A percentile compares a stretch with the other conserved stretches of the same genome.
Conservation (phyloP, 2,797 vertebrate genomes). For the Acridotheres tristis region DNA sequence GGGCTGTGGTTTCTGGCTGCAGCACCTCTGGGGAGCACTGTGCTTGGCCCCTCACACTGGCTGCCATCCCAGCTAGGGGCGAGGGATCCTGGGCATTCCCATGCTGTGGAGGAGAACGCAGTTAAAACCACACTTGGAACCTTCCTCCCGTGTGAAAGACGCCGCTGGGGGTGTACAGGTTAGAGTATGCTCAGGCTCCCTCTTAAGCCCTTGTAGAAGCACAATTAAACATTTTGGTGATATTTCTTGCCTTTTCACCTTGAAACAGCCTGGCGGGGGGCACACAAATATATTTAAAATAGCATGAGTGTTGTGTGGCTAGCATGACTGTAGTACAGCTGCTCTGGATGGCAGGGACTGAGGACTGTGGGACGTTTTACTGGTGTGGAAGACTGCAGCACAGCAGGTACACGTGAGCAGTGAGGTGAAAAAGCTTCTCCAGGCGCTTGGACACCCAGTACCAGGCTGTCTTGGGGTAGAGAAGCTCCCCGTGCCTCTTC, state of each 20-base stretch:
- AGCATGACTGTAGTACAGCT: background rate
- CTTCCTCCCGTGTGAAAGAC: background rate
- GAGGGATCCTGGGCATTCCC: background rate
- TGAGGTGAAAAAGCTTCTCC: background rate
- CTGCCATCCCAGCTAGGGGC: background rate
- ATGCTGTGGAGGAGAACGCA: background rate
- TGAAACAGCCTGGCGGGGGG: accelerated
- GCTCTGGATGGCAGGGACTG: accelerated
- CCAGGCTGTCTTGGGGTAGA: accelerated
- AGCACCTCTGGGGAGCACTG: background rate
- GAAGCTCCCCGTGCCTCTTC: accelerated
- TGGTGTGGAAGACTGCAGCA: background rate
- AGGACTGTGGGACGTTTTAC: background rate
- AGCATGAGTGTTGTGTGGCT: background rate
- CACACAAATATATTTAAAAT: background rate
- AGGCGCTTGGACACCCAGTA: background rate
- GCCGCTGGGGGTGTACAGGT: accelerated
- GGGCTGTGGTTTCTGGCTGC: constrained; percentile 22
- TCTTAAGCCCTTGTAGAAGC: background rate
- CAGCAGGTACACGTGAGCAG: accelerated
- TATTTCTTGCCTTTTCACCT: background rate
- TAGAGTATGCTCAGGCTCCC: accelerated
- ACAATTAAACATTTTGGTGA: background rate
- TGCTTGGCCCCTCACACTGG: background rate
- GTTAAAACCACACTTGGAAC: background rate